These are phyloP conservation scores for Lepidurus couesii DNA, from an alignment of 1,140 invertebrate genomes.

Conservation along the genomic window DNA sequence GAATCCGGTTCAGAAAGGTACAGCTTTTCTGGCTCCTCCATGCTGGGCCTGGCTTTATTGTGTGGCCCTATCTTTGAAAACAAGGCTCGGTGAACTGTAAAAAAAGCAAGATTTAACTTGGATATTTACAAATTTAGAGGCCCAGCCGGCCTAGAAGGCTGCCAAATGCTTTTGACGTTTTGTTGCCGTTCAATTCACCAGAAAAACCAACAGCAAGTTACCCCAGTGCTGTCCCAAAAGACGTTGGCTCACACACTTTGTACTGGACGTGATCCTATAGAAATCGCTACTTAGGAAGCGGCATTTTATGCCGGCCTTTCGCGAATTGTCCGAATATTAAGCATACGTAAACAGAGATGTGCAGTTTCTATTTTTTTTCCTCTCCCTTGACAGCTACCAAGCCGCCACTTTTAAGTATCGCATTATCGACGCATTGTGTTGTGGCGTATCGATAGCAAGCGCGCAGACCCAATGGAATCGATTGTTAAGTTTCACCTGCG, in stretches of 20 bases:
- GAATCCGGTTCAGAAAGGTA: not conserved
- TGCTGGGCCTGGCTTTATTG: not conserved
- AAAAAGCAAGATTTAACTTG: not conserved
- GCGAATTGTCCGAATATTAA: not conserved
- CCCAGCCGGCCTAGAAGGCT: not conserved
- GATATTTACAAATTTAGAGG: not conserved
- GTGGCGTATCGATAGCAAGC: not conserved
- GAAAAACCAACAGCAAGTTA: not conserved
- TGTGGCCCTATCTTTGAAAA: not conserved
- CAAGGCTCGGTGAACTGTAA: not conserved
- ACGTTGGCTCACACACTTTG: not conserved
- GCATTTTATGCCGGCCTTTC: not conserved
- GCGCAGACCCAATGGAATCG: not conserved
- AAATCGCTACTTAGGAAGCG: not conserved
- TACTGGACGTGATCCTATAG: not conserved
- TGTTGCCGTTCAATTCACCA: not conserved
- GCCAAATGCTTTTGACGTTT: conserved; percentile 1
- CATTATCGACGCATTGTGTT: not conserved
- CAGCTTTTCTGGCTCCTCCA: conserved; percentile 17
- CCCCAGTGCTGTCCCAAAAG: not conserved
- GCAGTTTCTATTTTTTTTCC: conserved; percentile 16
- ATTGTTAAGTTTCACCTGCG: not conserved
- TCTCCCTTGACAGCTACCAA: conserved; percentile 14
- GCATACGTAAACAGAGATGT: conserved; percentile 10
- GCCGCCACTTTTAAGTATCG: conserved; percentile 21